phyloP scores from a whole-genome alignment of 2,797 vertebrate genomes.

The Otolemur crassicaudatus region DNA sequence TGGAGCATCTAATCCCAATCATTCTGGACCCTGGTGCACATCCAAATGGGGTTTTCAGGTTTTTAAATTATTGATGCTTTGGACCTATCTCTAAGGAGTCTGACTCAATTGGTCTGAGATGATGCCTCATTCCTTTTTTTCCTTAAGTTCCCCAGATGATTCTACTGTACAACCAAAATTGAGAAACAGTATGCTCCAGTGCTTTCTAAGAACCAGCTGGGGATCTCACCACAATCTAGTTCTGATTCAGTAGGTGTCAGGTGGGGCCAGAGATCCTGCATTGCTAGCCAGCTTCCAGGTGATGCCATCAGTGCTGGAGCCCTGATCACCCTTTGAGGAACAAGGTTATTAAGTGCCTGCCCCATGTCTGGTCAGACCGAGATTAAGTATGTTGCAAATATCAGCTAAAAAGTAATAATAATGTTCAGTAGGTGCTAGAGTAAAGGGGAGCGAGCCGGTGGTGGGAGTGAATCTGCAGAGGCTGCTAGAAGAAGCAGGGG shows the following conservation, averaged over 20 bases:
- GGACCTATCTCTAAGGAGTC: neutral
- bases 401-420: neutral
- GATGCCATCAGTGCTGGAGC: no score
- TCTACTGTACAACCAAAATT: neutral
- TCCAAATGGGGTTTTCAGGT: neutral
- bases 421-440: neutral
- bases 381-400: neutral
- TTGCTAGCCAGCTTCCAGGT: neutral
- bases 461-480: neutral
- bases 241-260: neutral
- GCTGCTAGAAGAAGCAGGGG: neutral
- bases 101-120: neutral
- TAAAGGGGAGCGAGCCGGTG: neutral
- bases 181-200: neutral
- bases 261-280: neutral
- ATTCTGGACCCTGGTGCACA: no score
- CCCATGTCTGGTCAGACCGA: neutral
- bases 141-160: neutral
- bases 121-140: neutral
- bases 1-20: no score
- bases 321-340: neutral
- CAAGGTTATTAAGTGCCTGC: neutral
- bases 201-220: neutral
- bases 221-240: neutral
- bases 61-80: neutral